These are phyloP conservation scores for Genyomyrus donnyi DNA, from an alignment of 2,113 vertebrate species.

Conservation along the genomic window DNA sequence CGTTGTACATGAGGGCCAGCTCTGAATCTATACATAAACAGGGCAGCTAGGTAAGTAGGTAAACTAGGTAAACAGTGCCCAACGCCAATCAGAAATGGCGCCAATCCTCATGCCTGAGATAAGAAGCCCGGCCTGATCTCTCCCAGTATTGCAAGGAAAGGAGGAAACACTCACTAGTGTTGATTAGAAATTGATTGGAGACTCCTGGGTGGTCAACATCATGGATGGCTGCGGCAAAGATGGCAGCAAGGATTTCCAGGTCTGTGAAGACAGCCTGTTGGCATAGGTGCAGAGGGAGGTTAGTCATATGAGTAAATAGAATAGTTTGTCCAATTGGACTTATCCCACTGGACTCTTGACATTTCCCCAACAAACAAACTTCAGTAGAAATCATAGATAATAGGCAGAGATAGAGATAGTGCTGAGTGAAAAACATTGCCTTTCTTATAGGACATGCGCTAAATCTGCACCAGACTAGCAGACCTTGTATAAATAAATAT, in stretches of 20 bases:
- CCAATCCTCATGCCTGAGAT: not conserved
- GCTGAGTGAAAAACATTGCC: not conserved
- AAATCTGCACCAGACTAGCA: not conserved
- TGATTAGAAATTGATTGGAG: constrained; percentile 98
- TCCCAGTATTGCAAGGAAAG: not conserved
- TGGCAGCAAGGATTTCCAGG: constrained; percentile 90
- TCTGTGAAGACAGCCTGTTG: constrained; percentile 91
- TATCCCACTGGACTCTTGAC: constrained; percentile 5
- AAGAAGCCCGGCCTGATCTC: not conserved
- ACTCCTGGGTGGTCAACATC: constrained; percentile 97
- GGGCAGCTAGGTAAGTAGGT: not conserved
- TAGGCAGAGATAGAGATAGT: constrained; percentile 1
- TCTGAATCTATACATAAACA: constrained; percentile 75
- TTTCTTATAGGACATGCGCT: not conserved
- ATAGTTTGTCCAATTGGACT: not conserved
- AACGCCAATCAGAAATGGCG: not conserved
- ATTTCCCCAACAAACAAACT: not conserved
- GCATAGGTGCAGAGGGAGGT: not conserved
- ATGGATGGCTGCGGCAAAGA: constrained; percentile 95
- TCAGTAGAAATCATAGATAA: constrained; percentile 8
- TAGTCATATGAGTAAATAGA: not conserved
- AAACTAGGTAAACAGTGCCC: too few species aligned
- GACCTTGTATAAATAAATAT: not conserved
- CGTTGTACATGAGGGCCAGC: constrained; percentile 96
- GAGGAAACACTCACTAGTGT: constrained; percentile 80